Evolutionary conservation across 2,113 vertebrate genomes (phyloP).

Genomic region (Callocephalon fimbriatum): DNA sequence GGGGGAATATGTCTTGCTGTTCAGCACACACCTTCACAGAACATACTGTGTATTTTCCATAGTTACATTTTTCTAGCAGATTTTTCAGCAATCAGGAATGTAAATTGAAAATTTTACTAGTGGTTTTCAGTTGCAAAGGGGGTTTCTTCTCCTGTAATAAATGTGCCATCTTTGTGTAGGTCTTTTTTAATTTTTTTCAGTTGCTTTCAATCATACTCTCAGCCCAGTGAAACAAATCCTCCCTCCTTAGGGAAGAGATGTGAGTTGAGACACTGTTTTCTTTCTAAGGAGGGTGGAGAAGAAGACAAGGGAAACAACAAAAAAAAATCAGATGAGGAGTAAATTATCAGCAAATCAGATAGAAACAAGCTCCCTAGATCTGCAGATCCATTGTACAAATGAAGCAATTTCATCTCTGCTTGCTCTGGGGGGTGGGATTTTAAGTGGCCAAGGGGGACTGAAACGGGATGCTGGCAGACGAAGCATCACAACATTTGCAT

Average conservation of each 20-base stretch:
- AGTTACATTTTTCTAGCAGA: background rate
- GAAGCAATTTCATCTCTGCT: conserved; percentile 74
- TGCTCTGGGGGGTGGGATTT: conserved; percentile 62
- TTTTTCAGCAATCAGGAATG: conserved; percentile 30
- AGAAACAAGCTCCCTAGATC: conserved; percentile 76
- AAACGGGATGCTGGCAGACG: conserved; percentile 68
- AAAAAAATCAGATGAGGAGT: conserved; percentile 67
- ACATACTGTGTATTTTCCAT: background rate
- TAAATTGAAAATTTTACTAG: background rate
- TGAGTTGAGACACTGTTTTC: conserved; percentile 12
- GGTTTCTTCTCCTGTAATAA: conserved; percentile 31
- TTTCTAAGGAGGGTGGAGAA: background rate
- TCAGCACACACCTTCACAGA: conserved; percentile 53
- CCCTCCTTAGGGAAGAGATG: conserved; percentile 46
- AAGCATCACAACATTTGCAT: conserved; percentile 73
- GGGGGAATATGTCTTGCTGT: conserved; percentile 35
- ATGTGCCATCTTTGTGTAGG: conserved; percentile 4
- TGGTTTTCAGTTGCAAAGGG: conserved; percentile 35
- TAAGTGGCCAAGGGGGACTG: conserved; percentile 77
- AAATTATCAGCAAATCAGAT: conserved; percentile 78
- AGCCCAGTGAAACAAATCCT: background rate
- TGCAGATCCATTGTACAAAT: conserved; percentile 76
- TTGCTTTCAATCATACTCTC: conserved; percentile 46
- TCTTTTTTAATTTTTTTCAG: conserved; percentile 47
- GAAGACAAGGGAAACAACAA: background rate